Base-by-base conservation (phyloP, 2,797 vertebrate species). In the Catostomus latipinnis region DNA sequence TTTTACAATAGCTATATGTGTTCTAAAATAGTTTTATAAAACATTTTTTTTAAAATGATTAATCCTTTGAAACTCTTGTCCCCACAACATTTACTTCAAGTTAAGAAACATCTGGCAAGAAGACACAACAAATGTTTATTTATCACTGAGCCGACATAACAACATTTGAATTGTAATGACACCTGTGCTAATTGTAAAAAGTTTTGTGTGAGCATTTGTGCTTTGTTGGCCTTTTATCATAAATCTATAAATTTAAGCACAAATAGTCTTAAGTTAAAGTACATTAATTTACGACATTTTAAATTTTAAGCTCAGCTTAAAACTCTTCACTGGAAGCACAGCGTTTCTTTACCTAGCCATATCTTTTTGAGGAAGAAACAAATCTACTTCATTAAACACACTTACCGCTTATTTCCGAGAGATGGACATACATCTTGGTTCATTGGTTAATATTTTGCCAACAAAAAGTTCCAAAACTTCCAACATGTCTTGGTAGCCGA, bases 341-440 rank as follows among this genome's bases (percentile, higher is more conserved):
- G 3, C 0, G 46, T 13, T n/a, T 49, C 22, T 22, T 6, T 68
- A n/a, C 53, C 48, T 48, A 1, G 12, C 7, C 18, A 16, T 8
- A 46, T 45, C 11, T 46, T 45, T 16, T 3, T 14, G 8, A 12
- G 4, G 34, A 34, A 34, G 34, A 34, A 34, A 34, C 2, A 34
- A 34, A 34, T 34, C 34, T 34, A 46, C 13, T 4, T 14, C 1
- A 34, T 80, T 1, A 66, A 56, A 11, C 61, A 18, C 9, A 73
- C 78, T 80, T 73, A 80, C 78, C 70, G 5, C 6, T 67, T 50
- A 66, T 52, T 14, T 66, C 46, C 1, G 18, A 34, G 8, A 49
- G 58, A 57, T 61, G 49, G 11, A 5, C 11, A 14, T 34, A 57
- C 11, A 78, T 78, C 57, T 7, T 68, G 18, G 48, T 13, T 50